A percentile compares a stretch with the other conserved stretches of the same genome.
Conservation (phyloP, 2,113 vertebrate genomes). For the Meles meles region DNA sequence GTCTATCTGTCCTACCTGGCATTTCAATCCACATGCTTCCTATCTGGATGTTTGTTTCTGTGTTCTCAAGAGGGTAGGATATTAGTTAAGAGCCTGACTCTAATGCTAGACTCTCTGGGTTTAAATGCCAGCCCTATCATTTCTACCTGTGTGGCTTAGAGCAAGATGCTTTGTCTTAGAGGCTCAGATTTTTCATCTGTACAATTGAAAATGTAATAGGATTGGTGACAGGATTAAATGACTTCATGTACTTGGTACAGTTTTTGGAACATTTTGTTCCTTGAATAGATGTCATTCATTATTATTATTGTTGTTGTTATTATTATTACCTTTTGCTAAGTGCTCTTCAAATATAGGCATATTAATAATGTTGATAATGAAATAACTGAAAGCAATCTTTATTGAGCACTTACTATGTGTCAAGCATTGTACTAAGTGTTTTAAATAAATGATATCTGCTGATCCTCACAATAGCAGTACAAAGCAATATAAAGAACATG, state of each 20-base stretch:
- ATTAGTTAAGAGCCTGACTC: not conserved
- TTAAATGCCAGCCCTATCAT: not conserved
- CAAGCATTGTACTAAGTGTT: not conserved
- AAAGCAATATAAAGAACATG: not conserved
- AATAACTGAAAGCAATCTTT: not conserved
- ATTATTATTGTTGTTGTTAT: not conserved
- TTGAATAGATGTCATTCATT: not conserved
- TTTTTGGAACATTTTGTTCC: not conserved
- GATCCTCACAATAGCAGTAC: not conserved
- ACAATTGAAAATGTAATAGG: not conserved
- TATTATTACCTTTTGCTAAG: not conserved
- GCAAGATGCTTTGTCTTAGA: not conserved
- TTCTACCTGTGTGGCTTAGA: not conserved
- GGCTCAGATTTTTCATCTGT: not conserved
- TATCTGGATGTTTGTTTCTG: not conserved
- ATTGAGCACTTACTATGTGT: not conserved
- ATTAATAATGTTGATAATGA: not conserved
- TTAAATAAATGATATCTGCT: not conserved
- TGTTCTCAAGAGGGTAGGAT: not conserved
- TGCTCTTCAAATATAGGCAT: not conserved
- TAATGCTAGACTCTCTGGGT: not conserved
- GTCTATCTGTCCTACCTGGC: fast-evolving
- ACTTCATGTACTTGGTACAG: not conserved
- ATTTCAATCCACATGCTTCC: not conserved
- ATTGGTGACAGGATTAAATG: not conserved